These are phyloP conservation scores for Muscicapa comitata DNA, from an alignment of 2,797 vertebrate species.

Conservation along the genomic window DNA sequence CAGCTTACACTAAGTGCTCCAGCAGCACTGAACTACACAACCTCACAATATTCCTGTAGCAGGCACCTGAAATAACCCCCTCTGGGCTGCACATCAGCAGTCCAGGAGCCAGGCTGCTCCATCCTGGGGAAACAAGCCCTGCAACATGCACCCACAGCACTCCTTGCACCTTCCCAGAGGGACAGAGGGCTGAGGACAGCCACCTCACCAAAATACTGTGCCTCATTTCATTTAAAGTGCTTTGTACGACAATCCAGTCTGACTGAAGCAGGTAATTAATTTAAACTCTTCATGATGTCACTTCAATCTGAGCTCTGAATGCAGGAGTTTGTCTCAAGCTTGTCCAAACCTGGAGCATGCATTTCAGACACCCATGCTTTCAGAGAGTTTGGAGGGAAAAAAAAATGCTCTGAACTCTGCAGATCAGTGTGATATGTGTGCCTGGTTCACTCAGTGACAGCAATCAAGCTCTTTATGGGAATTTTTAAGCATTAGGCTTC, in stretches of 20 bases:
- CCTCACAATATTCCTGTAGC: not conserved
- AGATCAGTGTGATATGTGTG: not conserved
- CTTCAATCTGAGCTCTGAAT: not conserved
- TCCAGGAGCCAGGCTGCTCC: not conserved
- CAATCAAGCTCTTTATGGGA: not conserved
- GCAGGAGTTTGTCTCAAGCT: not conserved
- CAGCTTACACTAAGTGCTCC: not conserved
- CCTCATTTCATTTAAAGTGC: not conserved
- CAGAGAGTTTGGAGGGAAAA: not conserved
- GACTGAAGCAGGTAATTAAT: not conserved
- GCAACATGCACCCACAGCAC: not conserved
- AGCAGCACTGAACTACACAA: not conserved
- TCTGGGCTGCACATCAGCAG: rapidly evolving
- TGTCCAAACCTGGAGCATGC: not conserved
- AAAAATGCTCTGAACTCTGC: not conserved
- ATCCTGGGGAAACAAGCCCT: not conserved
- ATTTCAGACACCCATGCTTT: not conserved
- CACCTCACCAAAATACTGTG: not conserved
- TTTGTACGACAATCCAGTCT: not conserved
- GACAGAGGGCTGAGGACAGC: not conserved
- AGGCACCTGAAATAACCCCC: not conserved
- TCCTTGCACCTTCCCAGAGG: too few relatives aligned
- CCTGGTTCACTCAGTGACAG: not conserved
- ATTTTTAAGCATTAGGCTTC: not conserved
- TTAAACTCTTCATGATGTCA: not conserved